These are phyloP conservation scores for Serinus canaria DNA, from an alignment of 2,113 vertebrate genomes.

Conservation along the genomic window DNA sequence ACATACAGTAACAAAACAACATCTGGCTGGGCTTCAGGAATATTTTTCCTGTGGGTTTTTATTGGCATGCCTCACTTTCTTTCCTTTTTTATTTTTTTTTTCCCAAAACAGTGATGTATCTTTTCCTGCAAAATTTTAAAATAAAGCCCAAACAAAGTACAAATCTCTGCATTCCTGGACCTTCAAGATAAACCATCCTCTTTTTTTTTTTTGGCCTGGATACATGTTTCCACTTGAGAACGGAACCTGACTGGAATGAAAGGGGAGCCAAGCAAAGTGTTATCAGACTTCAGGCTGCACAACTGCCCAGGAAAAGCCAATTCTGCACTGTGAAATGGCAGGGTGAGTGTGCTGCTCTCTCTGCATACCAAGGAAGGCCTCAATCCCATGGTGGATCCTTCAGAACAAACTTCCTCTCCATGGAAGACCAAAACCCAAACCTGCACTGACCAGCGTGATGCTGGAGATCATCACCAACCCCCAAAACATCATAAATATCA, in stretches of 20 bases:
- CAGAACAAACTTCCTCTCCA: not conserved
- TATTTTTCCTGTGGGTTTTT: conserved; percentile 17
- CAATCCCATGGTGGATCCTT: rapidly evolving
- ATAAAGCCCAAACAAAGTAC: conserved; percentile 34
- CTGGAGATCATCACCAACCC: not conserved
- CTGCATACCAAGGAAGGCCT: not conserved
- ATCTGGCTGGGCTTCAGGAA: conserved; percentile 31
- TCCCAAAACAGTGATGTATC: not conserved
- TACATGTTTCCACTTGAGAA: conserved; percentile 57
- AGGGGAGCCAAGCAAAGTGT: not conserved
- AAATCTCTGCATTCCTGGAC: conserved; percentile 26
- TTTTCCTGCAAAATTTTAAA: conserved; percentile 51
- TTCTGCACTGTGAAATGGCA: not conserved
- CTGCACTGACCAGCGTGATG: not conserved
- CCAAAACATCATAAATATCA: not conserved
- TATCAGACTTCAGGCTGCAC: not conserved
- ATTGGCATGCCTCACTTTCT: not conserved
- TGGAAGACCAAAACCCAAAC: not conserved
- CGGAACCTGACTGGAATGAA: conserved; percentile 12
- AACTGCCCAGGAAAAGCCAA: not conserved
- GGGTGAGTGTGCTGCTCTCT: not conserved
- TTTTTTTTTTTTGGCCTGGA: not conserved
- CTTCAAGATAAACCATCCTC: conserved; percentile 51
- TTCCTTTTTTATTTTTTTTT: not conserved
- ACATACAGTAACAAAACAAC: conserved; percentile 43